These are phyloP conservation scores for Leptoteleia sp. DNA, from an alignment of 1,140 invertebrate genomes.

Conservation along the genomic window DNA sequence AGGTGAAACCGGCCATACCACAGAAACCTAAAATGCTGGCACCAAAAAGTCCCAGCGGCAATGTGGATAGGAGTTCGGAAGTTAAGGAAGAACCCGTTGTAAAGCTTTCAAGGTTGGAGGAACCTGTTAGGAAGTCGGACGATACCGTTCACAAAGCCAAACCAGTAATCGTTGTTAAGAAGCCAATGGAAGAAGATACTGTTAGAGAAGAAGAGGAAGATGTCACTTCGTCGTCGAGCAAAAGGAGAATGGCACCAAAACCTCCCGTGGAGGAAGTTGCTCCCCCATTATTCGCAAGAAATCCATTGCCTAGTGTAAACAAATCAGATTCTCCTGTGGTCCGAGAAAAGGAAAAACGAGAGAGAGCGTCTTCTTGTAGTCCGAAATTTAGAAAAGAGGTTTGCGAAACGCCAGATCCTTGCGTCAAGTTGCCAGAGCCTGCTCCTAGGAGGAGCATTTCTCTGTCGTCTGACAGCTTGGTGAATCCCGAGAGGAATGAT, in stretches of 20 bases:
- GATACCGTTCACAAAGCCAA: slow-evolving; percentile 33
- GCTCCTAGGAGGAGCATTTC: slow-evolving; percentile 85
- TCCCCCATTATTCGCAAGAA: slow-evolving; percentile 80
- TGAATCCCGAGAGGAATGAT: slow-evolving; percentile 75
- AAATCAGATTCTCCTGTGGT: slow-evolving; percentile 86
- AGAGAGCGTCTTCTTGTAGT: slow-evolving; percentile 85
- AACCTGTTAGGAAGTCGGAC: slow-evolving; percentile 1
- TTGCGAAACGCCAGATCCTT: slow-evolving; percentile 74
- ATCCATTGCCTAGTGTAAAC: slow-evolving; percentile 79
- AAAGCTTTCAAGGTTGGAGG: not conserved
- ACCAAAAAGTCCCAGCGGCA: slow-evolving; percentile 11
- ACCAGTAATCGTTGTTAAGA: slow-evolving; percentile 37
- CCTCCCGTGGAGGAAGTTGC: slow-evolving; percentile 82
- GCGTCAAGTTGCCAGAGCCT: slow-evolving; percentile 82
- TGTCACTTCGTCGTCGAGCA: slow-evolving; percentile 75
- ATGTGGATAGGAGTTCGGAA: not conserved
- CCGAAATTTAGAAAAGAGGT: slow-evolving; percentile 83
- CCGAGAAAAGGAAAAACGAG: slow-evolving; percentile 87
- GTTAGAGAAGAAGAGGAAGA: slow-evolving; percentile 55
- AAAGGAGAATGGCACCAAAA: slow-evolving; percentile 84
- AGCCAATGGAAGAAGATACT: slow-evolving; percentile 21
- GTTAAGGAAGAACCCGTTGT: slow-evolving; percentile 1
- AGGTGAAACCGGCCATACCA: slow-evolving; percentile 70
- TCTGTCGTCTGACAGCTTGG: slow-evolving; percentile 86
- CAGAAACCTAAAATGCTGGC: slow-evolving; percentile 69